Evolutionary conservation across 1,140 invertebrate species (phyloP).

Genomic region (Phocides pigmalion): DNA sequence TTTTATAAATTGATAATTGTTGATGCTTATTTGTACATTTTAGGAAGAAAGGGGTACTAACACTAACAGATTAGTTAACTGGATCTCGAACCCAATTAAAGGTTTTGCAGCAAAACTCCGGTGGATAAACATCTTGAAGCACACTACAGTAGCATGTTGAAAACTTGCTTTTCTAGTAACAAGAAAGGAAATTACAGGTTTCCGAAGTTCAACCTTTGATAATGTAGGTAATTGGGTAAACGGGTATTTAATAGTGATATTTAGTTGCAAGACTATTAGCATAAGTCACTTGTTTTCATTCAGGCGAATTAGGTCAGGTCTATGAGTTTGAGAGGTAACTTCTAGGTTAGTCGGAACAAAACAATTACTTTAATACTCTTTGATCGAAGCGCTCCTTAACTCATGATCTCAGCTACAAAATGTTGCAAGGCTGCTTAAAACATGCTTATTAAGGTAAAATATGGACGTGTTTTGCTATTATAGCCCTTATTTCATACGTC

Average conservation of each 20-base stretch:
- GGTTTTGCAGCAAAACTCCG: background rate
- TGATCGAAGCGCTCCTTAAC: conserved; percentile 4
- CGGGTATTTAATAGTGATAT: conserved; percentile 12
- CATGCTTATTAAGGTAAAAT: background rate
- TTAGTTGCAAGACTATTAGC: conserved; percentile 20
- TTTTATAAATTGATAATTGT: no score
- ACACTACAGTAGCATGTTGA: background rate
- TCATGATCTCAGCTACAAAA: background rate
- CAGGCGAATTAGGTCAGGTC: conserved; percentile 8
- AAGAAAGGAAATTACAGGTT: conserved; percentile 4
- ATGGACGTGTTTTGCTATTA: background rate
- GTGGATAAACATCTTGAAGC: background rate
- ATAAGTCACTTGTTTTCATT: conserved; percentile 39
- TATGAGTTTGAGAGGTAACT: conserved; percentile 9
- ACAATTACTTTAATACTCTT: no score
- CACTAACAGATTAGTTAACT: background rate
- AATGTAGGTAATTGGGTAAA: conserved; percentile 19
- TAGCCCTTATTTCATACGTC: background rate
- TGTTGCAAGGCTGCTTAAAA: background rate
- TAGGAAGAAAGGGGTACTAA: no score
- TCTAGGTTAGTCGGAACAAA: no score
- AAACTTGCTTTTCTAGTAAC: background rate
- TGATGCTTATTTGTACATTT: no score
- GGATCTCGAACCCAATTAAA: background rate
- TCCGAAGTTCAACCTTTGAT: conserved; percentile 8